A percentile compares a stretch with the other conserved stretches of the same genome.
These are phyloP conservation scores for Microplitis manilae DNA, from an alignment of 2,888 invertebrate species.

Conservation along the genomic window DNA sequence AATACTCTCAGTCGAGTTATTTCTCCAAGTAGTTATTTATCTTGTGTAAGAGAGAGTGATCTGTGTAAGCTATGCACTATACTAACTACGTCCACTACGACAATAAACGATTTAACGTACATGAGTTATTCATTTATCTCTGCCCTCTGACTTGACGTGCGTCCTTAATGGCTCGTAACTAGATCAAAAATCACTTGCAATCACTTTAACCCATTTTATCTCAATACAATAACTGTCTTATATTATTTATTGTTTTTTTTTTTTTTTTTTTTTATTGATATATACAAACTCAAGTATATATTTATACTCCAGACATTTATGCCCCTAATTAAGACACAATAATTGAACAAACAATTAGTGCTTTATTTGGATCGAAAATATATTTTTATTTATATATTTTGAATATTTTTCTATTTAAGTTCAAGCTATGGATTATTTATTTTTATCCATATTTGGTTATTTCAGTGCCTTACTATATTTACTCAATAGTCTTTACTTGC, in stretches of 20 bases:
- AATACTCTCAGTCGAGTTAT: constrained; percentile 13
- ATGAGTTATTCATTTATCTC: constrained; percentile 20
- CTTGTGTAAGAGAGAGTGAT: not conserved
- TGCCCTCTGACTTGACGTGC: constrained; percentile 11
- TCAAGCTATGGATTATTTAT: too few species aligned
- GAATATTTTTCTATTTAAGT: too few species aligned
- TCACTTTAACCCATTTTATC: not conserved
- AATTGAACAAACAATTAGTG: too few species aligned
- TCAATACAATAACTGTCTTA: not conserved
- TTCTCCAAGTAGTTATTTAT: constrained; percentile 21
- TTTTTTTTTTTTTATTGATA: not conserved
- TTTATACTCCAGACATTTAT: too few species aligned
- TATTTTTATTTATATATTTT: too few species aligned
- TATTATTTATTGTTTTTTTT: not conserved
- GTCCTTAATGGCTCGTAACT: constrained; percentile 28
- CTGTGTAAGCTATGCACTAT: not conserved
- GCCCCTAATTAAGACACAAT: too few species aligned
- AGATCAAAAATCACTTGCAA: constrained; percentile 24
- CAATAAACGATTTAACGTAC: not conserved
- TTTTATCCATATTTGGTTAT: too few species aligned
- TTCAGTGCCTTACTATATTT: too few species aligned
- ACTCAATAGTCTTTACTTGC: too few species aligned
- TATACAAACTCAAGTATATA: too few species aligned
- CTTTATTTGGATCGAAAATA: too few species aligned
- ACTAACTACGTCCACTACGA: not conserved